These are phyloP conservation scores for Cyanoderma ruficeps DNA, from an alignment of 2,113 vertebrate genomes.

Conservation along the genomic window DNA sequence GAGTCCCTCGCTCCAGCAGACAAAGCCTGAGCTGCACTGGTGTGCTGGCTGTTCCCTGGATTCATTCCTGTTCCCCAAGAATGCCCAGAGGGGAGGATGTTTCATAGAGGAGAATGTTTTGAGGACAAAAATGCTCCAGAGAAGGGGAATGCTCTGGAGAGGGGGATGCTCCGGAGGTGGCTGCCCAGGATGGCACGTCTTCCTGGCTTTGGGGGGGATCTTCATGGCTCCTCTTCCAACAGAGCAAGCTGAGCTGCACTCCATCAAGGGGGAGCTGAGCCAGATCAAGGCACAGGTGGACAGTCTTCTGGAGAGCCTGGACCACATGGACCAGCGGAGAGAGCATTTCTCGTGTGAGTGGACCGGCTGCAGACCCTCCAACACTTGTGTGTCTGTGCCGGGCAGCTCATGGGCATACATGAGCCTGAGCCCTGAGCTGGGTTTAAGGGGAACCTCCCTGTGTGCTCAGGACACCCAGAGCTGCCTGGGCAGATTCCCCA, in stretches of 20 bases:
- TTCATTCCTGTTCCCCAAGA: background rate
- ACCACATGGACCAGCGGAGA: slow-evolving; percentile 81
- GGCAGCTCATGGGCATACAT: background rate
- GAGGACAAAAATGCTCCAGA: background rate
- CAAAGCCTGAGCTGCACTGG: too few relatives aligned
- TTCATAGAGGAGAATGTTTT: background rate
- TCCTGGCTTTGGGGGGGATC: background rate
- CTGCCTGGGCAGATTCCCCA: background rate
- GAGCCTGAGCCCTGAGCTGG: background rate
- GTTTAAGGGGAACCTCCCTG: background rate
- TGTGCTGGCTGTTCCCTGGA: background rate
- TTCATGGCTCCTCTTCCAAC: background rate
- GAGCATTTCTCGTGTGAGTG: slow-evolving; percentile 64
- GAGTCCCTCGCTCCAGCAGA: background rate
- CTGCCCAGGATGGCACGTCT: rapidly evolving
- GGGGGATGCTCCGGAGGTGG: background rate
- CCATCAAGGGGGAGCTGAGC: slow-evolving; percentile 86
- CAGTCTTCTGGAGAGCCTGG: slow-evolving; percentile 84
- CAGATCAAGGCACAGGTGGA: slow-evolving; percentile 91
- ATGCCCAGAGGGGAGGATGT: background rate
- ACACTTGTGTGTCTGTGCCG: rapidly evolving
- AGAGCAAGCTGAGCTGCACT: slow-evolving; percentile 83
- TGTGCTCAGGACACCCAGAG: background rate
- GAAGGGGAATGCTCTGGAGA: too few relatives aligned
- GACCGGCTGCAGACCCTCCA: rapidly evolving